Evolutionary conservation across 2,888 invertebrate species (phyloP), one percentile per base, ranked within the genome.

Genomic region (Drosophila tripunctata): DNA sequence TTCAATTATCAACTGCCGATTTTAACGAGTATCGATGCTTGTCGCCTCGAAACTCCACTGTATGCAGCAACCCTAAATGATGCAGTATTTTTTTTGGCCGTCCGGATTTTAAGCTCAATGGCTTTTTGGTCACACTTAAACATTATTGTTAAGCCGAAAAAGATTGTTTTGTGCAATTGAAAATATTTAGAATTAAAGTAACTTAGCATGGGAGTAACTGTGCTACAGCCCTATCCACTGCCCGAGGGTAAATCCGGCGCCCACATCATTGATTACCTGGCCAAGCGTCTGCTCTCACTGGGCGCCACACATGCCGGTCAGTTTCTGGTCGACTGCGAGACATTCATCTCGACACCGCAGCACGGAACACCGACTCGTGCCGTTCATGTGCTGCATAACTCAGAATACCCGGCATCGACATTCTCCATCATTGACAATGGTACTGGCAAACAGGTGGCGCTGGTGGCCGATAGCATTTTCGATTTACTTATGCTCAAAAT

Each of bases 241-340:
- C 95, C 95, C 0, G 97, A 97, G 76, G 97, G 96, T 65, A 94
- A 96, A 84, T 97, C 96, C n/a, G 98, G 98, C 0, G 95, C 97
- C 0, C 96, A 96, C 86, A 95, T 96, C 0, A 96, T 98, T 62
- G 98, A 99, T 76, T 93, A 95, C 57, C 92, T 98, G 0, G 95
- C 96, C 1, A 97, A 97, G 90, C 93, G 98, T 15, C 94, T 99
- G 17, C 92, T 95, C 31, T 95, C 97, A 0, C 57, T 89, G 36
- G 98, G 98, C 14, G 98, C 98, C 0, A 92, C 94, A 0, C 97
- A 96, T 88, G 94, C 95, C 61, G 98, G 98, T 0, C 97, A 96
- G 82, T 98, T 98, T 90, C 91, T 96, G 47, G 98, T 99, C 0
- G 98, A 99, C 89, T 99, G 98, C 87, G 98, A 99, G 91, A 98